Evolutionary conservation across 2,888 invertebrate species (phyloP).

Genomic region (Crossocerus cetratus): DNA sequence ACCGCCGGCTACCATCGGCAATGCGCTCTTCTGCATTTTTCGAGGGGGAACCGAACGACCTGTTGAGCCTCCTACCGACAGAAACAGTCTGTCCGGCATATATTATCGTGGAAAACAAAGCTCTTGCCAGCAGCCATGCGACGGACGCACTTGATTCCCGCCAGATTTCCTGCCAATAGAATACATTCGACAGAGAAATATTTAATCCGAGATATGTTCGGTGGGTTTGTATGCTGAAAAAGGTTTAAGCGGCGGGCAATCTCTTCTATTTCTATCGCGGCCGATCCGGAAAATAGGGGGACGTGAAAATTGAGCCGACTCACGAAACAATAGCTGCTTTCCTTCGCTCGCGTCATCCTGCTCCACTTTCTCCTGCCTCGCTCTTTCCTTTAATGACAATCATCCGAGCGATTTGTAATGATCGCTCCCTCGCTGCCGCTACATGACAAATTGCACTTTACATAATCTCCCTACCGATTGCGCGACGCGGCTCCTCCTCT

Average conservation of each 20-base stretch:
- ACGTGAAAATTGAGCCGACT: constrained; percentile 49
- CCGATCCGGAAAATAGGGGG: too few relatives aligned
- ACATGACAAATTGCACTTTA: constrained; percentile 53
- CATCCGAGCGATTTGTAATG: constrained; percentile 51
- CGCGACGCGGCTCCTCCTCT: constrained; percentile 20
- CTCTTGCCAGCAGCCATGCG: too few relatives aligned
- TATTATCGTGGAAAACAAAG: background rate
- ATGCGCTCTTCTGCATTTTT: constrained; percentile 54
- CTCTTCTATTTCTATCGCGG: constrained; percentile 12
- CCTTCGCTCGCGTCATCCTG: constrained; percentile 44
- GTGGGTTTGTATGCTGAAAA: too few relatives aligned
- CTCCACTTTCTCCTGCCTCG: constrained; percentile 58
- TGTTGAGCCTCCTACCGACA: constrained; percentile 52
- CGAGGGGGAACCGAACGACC: constrained; percentile 56
- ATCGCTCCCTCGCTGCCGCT: constrained; percentile 25
- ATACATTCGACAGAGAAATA: too few relatives aligned
- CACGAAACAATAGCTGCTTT: constrained; percentile 55
- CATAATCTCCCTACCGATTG: constrained; percentile 47
- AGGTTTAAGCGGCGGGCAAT: background rate
- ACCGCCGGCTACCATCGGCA: constrained; percentile 60
- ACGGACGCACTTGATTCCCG: too few relatives aligned
- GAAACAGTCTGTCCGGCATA: constrained; percentile 26
- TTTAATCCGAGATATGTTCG: too few relatives aligned
- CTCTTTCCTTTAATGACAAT: constrained; percentile 56
- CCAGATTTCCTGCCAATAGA: too few relatives aligned